These are phyloP conservation scores for Zaprionus davidi DNA, from an alignment of 1,140 invertebrate genomes.

Conservation along the genomic window DNA sequence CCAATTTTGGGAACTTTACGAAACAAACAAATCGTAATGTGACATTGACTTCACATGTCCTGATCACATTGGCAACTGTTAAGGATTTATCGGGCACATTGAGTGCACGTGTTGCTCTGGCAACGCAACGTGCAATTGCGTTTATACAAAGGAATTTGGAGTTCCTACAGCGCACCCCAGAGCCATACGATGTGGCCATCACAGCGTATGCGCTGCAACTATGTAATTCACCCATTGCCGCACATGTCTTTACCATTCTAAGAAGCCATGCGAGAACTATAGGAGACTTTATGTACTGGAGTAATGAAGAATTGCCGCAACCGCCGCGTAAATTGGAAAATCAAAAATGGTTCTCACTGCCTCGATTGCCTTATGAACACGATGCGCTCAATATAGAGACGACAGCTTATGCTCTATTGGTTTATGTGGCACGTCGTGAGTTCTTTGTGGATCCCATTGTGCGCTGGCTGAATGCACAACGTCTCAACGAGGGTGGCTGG, in stretches of 20 bases:
- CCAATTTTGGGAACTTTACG: constrained; percentile 85
- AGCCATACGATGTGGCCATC: constrained; percentile 93
- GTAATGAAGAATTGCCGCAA: constrained; percentile 89
- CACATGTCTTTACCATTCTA: constrained; percentile 92
- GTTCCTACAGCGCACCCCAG: constrained; percentile 88
- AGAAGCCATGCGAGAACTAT: constrained; percentile 87
- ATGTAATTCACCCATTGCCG: constrained; percentile 91
- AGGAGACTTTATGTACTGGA: constrained; percentile 94
- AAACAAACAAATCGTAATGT: constrained; percentile 90
- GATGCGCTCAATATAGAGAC: constrained; percentile 96
- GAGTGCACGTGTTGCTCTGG: constrained; percentile 89
- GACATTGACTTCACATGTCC: constrained; percentile 94
- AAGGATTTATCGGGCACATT: constrained; percentile 92
- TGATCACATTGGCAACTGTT: constrained; percentile 92
- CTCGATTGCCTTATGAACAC: constrained; percentile 93
- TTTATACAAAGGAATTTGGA: constrained; percentile 95
- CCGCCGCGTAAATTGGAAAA: constrained; percentile 94
- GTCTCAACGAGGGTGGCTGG: constrained; percentile 96
- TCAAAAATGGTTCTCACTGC: constrained; percentile 95
- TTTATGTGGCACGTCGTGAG: constrained; percentile 93
- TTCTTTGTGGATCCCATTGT: constrained; percentile 93
- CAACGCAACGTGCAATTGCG: constrained; percentile 88
- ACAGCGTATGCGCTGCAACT: constrained; percentile 94
- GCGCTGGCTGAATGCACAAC: constrained; percentile 96
- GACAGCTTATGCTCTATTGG: constrained; percentile 95